Evolutionary conservation across 2,888 invertebrate genomes (phyloP).

Genomic region (Eucera pruinosa): DNA sequence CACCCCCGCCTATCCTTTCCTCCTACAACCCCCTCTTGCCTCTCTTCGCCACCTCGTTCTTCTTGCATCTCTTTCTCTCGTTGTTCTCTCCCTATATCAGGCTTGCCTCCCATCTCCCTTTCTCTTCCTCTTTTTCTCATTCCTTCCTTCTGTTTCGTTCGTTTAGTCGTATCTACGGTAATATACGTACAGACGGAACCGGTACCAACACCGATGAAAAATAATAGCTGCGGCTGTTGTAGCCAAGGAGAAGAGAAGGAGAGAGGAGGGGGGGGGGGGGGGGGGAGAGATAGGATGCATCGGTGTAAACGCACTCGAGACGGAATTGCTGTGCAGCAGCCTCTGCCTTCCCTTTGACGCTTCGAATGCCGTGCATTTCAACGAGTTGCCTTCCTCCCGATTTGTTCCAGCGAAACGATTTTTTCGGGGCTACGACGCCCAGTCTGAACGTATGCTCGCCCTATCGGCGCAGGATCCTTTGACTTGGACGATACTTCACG

Average conservation of each 20-base stretch:
- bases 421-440: slow-evolving; percentile 66
- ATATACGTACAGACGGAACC: slow-evolving; percentile 11
- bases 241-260: slow-evolving; percentile 55
- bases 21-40: slow-evolving; percentile 14
- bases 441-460: not conserved
- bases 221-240: slow-evolving; percentile 71
- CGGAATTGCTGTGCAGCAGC: slow-evolving; percentile 71
- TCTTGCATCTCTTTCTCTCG: slow-evolving; percentile 19
- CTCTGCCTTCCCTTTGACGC: slow-evolving; percentile 74
- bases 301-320: slow-evolving; percentile 74
- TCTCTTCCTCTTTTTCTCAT: slow-evolving; percentile 10
- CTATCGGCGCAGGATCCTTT: slow-evolving; percentile 16
- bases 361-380: slow-evolving; percentile 73
- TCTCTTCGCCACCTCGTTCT: slow-evolving; percentile 15
- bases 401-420: slow-evolving; percentile 71
- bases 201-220: slow-evolving; percentile 72
- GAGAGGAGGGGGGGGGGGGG: slow-evolving; percentile 28
- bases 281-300: slow-evolving; percentile 58
- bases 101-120: slow-evolving; percentile 22
- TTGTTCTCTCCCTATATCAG: slow-evolving; percentile 16
- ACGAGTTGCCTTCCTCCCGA: slow-evolving; percentile 72
- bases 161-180: slow-evolving; percentile 53
- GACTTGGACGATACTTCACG: slow-evolving; percentile 22
- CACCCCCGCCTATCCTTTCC: slow-evolving; percentile 59
- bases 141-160: slow-evolving; percentile 54